Evolutionary conservation across 2,888 invertebrate species (phyloP), one percentile per base, ranked within the genome.

Genomic region (Tipula lateralis): DNA sequence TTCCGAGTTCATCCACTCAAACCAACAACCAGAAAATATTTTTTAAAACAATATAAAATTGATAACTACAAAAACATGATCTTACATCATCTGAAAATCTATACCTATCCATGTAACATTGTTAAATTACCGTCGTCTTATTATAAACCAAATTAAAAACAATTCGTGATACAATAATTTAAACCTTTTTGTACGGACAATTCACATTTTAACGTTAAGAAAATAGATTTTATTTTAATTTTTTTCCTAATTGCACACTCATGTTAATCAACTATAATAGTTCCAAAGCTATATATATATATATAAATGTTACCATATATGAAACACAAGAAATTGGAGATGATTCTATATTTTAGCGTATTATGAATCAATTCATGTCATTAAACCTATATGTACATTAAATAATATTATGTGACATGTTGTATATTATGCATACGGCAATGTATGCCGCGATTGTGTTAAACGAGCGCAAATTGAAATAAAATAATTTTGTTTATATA

Each of bases 141-240:
- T 66, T 66, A 24, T 66, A 24, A 66, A 66, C 19, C 66, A 66
- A 66, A 24, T 24, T 19, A 66, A 66, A 66, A 66, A 24, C 9
- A 66, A 66, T 24, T 66, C 66, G 66, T 66, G 66, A 66, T 66
- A 66, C 24, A 66, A 66, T 66, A 66, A 66, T 66, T 66, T 66
- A 66, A 66, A 66, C 66, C 66, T 66, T 66, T 66, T 66, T 24
- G 66, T 66, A 66, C 24, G 66, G 66, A 66, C 66, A 66, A 66
- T 66, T 66, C 66, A 66, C 2, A 66, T 66, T 66, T 66, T 66
- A 66, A 66, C 66, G 24, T 66, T 66, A 66, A 66, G 19, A 66
- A 24, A 66, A 66, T 66, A 66, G 9, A 66, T 66, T 66, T 66
- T 7, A 9, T 66, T 66, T 66, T 66, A 66, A 66, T 66, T 66